phyloP scores from a whole-genome alignment of 2,888 invertebrate species.

The Noctuana brunneofusca region DNA sequence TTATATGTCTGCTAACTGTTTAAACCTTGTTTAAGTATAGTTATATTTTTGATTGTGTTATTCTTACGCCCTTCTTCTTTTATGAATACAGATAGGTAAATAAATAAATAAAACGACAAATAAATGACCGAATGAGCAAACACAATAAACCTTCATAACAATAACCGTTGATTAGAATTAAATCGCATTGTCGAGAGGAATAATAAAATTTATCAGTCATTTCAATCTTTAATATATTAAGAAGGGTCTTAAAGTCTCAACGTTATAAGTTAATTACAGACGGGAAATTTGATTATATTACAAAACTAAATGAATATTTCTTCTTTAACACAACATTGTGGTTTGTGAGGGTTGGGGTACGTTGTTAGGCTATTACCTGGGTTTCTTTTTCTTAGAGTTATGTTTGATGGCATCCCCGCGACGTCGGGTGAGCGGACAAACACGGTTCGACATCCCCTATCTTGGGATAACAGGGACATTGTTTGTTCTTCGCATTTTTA shows the following conservation, averaged over 20 bases:
- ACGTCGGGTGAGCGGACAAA: conserved; percentile 57
- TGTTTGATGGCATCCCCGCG: conserved; percentile 54
- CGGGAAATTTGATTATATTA: conserved; percentile 32
- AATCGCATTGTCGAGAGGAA: conserved; percentile 74
- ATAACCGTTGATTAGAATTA: conserved; percentile 78
- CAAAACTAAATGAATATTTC: conserved; percentile 2
- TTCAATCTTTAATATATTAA: conserved; percentile 73
- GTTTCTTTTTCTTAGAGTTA: conserved; percentile 49
- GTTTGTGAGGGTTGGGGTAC: neutral
- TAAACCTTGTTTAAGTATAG: neutral
- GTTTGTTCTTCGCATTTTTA: conserved; percentile 80
- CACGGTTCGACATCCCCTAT: conserved; percentile 69
- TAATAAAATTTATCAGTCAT: conserved; percentile 81
- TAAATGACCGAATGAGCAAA: conserved; percentile 50
- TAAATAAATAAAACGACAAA: neutral
- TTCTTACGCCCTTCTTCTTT: too few species aligned
- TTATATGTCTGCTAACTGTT: conserved; percentile 15
- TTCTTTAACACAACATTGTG: neutral
- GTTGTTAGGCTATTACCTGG: conserved; percentile 49
- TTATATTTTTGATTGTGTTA: too few species aligned
- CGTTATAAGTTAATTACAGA: conserved; percentile 48
- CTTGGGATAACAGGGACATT: conserved; percentile 71
- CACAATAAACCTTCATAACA: conserved; percentile 70
- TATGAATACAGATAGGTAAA: too few species aligned
- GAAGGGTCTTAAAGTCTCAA: conserved; percentile 63